A percentile compares a stretch with the other conserved stretches of the same genome.
Evolutionary conservation across 2,113 vertebrate genomes (phyloP).

Genomic region (Spilogale gracilis): DNA sequence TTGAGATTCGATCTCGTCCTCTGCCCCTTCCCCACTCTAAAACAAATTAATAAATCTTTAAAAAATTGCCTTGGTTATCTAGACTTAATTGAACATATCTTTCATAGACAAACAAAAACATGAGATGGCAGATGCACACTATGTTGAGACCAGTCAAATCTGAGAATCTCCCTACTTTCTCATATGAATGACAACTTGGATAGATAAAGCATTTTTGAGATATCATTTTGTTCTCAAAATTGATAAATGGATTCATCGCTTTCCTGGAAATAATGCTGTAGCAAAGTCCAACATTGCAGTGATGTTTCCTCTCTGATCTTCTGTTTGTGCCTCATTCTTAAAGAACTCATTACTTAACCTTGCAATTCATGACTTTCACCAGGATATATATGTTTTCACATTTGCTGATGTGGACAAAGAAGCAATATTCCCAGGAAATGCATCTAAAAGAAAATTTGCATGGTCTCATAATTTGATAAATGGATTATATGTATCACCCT

Average conservation of each 20-base stretch:
- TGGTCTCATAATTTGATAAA: background rate
- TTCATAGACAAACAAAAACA: background rate
- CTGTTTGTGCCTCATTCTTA: background rate
- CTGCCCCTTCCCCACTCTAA: background rate
- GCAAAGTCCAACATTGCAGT: background rate
- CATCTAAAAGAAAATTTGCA: background rate
- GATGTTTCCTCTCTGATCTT: background rate
- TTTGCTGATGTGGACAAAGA: background rate
- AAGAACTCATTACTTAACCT: background rate
- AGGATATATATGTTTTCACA: background rate
- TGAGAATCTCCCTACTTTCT: background rate
- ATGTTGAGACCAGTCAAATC: background rate
- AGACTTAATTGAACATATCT: background rate
- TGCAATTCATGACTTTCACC: background rate
- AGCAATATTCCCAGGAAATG: background rate
- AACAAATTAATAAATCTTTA: background rate
- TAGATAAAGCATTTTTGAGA: background rate
- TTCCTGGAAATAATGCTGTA: background rate
- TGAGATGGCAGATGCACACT: background rate
- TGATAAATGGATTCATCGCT: background rate
- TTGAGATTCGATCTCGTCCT: background rate
- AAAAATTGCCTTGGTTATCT: background rate
- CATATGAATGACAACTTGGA: background rate
- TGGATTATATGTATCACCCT: background rate
- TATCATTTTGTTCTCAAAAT: slow-evolving; percentile 2